Evolutionary conservation across 2,113 vertebrate genomes (phyloP), one percentile per base, ranked within the genome.

Genomic region (Catagonus wagneri): DNA sequence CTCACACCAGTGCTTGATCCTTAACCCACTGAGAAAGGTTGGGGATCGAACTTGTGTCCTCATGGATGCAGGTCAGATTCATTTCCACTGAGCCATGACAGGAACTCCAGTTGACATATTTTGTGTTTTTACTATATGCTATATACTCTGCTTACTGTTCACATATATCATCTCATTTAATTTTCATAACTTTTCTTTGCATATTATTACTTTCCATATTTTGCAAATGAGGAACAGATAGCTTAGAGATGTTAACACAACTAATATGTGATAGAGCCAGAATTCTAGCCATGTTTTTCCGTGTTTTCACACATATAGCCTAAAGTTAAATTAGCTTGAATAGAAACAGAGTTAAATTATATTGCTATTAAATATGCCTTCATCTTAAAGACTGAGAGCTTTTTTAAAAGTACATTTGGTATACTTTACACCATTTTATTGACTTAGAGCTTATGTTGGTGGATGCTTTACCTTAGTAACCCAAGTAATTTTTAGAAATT

Each of bases 241-340:
- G 54, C 19, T 34, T 88, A 54, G 3, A 71, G 29, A 93, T 5
- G 2, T 65, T 87, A 69, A 36, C 72, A 63, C 7, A 81, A 58
- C 50, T 65, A 63, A 23, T 60, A 36, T 29, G 7, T 85, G 52
- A 61, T 27, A 80, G 27, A 96, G 81, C 10, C 22, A 71, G 27
- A 83, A 58, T 83, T 79, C 44, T 74, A 79, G 79, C 13, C 25
- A 93, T 76, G 2, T 52, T 90, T 66, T 56, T 19, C 4, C 9
- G 16, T 50, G 29, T 92, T 81, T 74, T 87, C 20, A 36, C 1
- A 90, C 65, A 58, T 52, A 20, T 39, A 93, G 23, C 11, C 14
- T 83, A 83, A 90, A 88, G 4, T 75, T 93, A 83, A 91, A 81
- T 44, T 65, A 68, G 12, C 23, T 32, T 92, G 34, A 94, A 17